Evolutionary conservation across 2,797 vertebrate species (phyloP).

Genomic region (Crypturellus tataupa): DNA sequence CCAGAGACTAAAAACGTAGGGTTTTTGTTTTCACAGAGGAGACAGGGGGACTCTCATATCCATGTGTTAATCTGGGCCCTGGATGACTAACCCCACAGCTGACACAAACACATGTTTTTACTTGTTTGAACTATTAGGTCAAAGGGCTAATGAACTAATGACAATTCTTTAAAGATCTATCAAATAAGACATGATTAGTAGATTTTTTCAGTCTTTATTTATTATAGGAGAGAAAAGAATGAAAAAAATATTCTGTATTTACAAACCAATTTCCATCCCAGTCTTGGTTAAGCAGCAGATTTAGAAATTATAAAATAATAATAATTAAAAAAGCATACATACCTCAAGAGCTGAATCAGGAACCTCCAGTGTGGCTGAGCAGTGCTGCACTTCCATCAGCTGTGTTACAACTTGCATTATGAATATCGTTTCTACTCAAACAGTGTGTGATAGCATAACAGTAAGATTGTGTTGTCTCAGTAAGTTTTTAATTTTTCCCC

Average conservation of each 20-base stretch:
- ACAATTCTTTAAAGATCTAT: slow-evolving; percentile 65
- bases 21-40: background rate
- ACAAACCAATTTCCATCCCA: background rate
- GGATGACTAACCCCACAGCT: slow-evolving; percentile 11
- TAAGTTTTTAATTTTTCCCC: background rate
- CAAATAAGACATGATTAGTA: slow-evolving; percentile 51
- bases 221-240: slow-evolving; percentile 34
- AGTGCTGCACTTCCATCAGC: background rate
- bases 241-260: background rate
- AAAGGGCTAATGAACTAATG: slow-evolving; percentile 77
- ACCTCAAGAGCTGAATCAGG: background rate
- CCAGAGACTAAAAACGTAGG: background rate
- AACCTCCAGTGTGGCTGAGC: background rate
- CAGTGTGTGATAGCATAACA: background rate
- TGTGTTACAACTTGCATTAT: background rate
- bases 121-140: slow-evolving; percentile 71
- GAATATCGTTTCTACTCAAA: background rate
- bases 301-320: background rate
- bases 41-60: background rate
- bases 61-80: slow-evolving; percentile 14
- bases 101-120: slow-evolving; percentile 55
- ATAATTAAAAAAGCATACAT: background rate
- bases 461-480: background rate
- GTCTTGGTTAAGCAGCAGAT: background rate
- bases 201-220: slow-evolving; percentile 58